Conservation (phyloP, 2,797 vertebrate genomes). For the Capromys pilorides region DNA sequence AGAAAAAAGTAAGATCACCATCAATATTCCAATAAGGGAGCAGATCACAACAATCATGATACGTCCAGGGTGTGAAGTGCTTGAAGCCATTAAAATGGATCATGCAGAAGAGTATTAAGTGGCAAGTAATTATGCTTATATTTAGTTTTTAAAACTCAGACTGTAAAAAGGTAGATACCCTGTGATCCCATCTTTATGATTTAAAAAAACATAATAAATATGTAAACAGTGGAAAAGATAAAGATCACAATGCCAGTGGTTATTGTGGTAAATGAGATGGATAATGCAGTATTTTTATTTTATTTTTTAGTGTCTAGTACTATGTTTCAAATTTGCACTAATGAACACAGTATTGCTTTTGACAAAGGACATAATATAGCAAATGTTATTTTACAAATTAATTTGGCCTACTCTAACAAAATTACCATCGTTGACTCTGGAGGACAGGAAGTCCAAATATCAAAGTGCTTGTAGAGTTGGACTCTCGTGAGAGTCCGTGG, state of each 20-base stretch:
- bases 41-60: constrained; percentile 70
- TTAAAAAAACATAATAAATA: constrained; percentile 23
- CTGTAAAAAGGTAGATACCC: constrained; percentile 1
- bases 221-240: constrained; percentile 42
- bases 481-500: neutral
- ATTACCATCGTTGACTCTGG: neutral
- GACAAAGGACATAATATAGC: neutral
- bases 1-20: constrained; percentile 25
- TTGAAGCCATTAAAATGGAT: constrained; percentile 71
- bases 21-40: constrained; percentile 56
- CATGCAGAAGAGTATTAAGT: constrained; percentile 57
- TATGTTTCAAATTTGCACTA: constrained; percentile 22
- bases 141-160: constrained; percentile 57
- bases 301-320: neutral
- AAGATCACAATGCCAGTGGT: neutral
- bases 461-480: neutral
- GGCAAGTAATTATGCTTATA: constrained; percentile 58
- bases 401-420: neutral
- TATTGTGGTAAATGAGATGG: neutral
- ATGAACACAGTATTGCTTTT: constrained; percentile 37
- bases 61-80: neutral
- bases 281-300: neutral
- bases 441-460: neutral
- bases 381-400: constrained; percentile 15
- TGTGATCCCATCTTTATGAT: constrained; percentile 34